Evolutionary conservation across 1,140 invertebrate species (phyloP), one percentile per base, ranked within the genome.

Genomic region (Zaprionus tsacasi): DNA sequence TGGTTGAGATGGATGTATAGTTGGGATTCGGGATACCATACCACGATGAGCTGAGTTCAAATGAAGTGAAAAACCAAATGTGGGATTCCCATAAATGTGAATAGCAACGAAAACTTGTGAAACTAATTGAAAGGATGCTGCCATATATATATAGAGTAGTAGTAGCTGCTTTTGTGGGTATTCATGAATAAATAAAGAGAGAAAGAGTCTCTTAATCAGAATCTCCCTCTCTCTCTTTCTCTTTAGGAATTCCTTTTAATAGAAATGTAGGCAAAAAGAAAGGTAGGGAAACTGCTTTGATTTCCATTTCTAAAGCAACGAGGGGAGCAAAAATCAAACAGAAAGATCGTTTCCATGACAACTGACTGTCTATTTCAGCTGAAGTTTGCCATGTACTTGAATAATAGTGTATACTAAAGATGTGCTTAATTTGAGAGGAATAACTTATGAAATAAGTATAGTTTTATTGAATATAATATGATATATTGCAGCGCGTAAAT

Each of bases 41-140:
- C 4, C 4, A 48, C 4, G n/a, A 13, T 6, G n/a, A 21, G 40
- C 6, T 15, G 40, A 45, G n/a, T 15, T 45, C 45, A 45, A 30
- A 52, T n/a, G 43, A 56, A 66, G 40, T 56, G 36, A 45, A 63
- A 30, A 8, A 25, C 15, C 27, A 66, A 66, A 66, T 56, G 52
- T n/a, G 13, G 38, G 33, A 36, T 70, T 70, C 17, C 35, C 33
- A n/a, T 13, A 17, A 64, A 52, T 27, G 30, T 54, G 52, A 27
- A 55, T 27, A 33, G 40, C 7, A 25, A 25, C 17, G 21, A 15
- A 12, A 50, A 50, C 17, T 50, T 50, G 45, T 25, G 45, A 50
- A 45, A 50, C 45, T 50, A 50, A 50, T 50, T 50, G 45, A 50
- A 50, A 50, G 45, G 45, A 50, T 50, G 45, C 5, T 45, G 8